Conservation (phyloP, 1,140 invertebrate species). For the Ganaspis sp. region DNA sequence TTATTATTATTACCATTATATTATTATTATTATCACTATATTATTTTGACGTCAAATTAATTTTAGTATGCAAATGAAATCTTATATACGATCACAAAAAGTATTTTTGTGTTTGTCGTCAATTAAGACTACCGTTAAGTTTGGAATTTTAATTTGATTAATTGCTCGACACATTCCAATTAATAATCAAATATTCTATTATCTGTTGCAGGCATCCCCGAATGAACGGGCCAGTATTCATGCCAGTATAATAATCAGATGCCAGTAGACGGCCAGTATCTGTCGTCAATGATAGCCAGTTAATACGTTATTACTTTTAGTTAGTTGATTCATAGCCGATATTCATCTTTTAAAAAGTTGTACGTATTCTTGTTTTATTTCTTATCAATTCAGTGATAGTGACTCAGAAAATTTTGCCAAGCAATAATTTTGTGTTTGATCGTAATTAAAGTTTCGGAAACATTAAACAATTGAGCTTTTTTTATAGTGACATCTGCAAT, state of each 20-base stretch:
- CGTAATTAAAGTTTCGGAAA: background rate
- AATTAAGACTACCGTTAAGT: background rate
- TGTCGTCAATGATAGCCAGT: slow-evolving; percentile 63
- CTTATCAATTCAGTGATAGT: too few relatives aligned
- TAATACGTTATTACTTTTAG: slow-evolving; percentile 56
- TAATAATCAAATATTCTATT: slow-evolving; percentile 41
- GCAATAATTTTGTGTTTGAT: too few relatives aligned
- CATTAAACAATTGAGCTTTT: background rate
- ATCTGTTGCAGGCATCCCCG: slow-evolving; percentile 66
- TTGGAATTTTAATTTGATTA: background rate
- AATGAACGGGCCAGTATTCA: slow-evolving; percentile 73
- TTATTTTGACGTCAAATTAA: background rate
- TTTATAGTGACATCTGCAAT: too few relatives aligned
- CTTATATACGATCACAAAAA: background rate
- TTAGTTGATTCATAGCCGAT: background rate
- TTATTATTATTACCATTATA: too few relatives aligned
- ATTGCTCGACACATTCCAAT: background rate
- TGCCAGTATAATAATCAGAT: slow-evolving; percentile 72
- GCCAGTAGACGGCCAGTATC: slow-evolving; percentile 71
- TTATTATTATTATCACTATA: too few relatives aligned
- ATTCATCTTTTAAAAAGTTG: too few relatives aligned
- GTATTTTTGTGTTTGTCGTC: background rate
- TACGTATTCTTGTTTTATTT: too few relatives aligned
- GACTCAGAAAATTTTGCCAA: too few relatives aligned
- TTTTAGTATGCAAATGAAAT: background rate